A percentile compares a stretch with the other conserved stretches of the same genome.
Conservation (phyloP, 2,113 vertebrate species). For the Neogobius melanostomus region DNA sequence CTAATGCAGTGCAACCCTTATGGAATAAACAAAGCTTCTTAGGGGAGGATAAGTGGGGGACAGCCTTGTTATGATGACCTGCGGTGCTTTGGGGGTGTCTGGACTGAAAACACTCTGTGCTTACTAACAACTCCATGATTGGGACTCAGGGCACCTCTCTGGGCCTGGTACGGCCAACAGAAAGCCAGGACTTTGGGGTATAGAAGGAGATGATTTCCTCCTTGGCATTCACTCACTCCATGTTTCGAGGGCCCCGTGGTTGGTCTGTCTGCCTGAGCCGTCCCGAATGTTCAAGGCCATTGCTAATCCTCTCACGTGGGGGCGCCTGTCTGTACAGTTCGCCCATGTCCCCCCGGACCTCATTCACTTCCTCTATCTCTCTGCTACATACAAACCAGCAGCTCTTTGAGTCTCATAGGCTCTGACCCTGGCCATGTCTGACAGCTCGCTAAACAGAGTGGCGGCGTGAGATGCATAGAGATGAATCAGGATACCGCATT, state of each 20-base stretch:
- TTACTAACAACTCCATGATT: constrained; percentile 35
- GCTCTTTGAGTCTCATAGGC: constrained; percentile 37
- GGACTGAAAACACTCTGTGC: neutral
- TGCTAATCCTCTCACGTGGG: constrained; percentile 58
- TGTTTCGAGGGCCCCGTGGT: constrained; percentile 23
- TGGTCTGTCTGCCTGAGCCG: constrained; percentile 23
- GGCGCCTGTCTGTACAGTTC: constrained; percentile 58
- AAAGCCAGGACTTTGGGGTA: constrained; percentile 1
- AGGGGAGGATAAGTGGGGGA: neutral
- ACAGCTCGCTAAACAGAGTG: constrained; percentile 71
- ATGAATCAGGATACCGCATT: constrained; percentile 28
- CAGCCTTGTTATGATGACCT: neutral
- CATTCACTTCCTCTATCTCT: constrained; percentile 28
- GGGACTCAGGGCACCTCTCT: constrained; percentile 15
- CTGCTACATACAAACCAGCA: neutral
- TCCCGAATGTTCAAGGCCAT: constrained; percentile 37
- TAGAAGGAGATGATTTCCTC: constrained; percentile 9
- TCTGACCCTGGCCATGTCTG: constrained; percentile 68
- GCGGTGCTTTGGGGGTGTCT: constrained; percentile 8
- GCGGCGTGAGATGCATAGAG: constrained; percentile 57
- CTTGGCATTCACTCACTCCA: constrained; percentile 42
- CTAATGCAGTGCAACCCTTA: constrained; percentile 10
- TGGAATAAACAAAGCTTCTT: constrained; percentile 49
- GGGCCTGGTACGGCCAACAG: constrained; percentile 9
- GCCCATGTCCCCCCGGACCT: constrained; percentile 46